Conservation (phyloP, 1,140 invertebrate genomes). For the Bilobella aurantiaca region DNA sequence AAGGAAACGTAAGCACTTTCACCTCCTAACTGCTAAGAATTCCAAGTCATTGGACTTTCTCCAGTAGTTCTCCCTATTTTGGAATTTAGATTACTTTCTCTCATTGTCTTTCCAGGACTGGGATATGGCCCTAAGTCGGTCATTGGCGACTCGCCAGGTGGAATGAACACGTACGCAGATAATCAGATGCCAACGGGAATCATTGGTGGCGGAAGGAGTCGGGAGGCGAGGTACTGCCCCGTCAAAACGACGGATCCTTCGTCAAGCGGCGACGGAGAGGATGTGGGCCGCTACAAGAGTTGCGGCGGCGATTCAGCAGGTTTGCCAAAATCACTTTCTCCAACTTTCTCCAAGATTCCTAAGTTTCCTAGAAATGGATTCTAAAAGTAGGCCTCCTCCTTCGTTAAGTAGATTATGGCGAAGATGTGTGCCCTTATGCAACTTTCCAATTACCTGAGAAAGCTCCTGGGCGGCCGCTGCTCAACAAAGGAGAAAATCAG, state of each 20-base stretch:
- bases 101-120: not conserved
- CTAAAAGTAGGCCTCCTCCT: too few species aligned
- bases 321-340: not conserved
- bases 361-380: too few species aligned
- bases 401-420: constrained; percentile 37
- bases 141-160: constrained; percentile 31
- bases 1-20: constrained; percentile 19
- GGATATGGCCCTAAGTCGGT: constrained; percentile 27
- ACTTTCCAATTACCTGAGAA: constrained; percentile 79
- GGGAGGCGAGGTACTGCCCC: constrained; percentile 28
- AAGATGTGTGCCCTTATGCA: constrained; percentile 81
- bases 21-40: not conserved
- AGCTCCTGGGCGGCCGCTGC: constrained; percentile 51
- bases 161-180: constrained; percentile 22
- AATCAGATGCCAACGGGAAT: constrained; percentile 3
- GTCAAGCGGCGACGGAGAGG: not conserved
- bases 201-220: constrained; percentile 3
- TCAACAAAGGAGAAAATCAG: constrained; percentile 17
- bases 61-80: not conserved
- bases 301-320: not conserved
- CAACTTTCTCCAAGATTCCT: not conserved
- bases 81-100: not conserved
- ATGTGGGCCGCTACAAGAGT: constrained; percentile 14
- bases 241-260: constrained; percentile 30
- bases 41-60: not conserved